Conservation (phyloP, 2,797 vertebrate species). For the Avahi laniger region DNA sequence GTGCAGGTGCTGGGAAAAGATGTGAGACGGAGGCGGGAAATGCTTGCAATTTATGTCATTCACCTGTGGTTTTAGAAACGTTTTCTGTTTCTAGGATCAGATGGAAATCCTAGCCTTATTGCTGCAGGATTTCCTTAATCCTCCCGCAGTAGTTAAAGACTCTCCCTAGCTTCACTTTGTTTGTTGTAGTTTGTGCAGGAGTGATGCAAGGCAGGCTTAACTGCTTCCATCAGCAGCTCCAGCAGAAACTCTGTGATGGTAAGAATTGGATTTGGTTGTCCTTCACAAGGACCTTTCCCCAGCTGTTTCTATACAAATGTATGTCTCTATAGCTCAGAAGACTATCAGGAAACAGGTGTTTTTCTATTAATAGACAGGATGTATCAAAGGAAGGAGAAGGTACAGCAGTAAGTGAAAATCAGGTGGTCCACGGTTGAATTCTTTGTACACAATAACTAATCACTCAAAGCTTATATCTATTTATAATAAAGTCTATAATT, state of each 20-base stretch:
- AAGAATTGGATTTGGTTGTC: conserved; percentile 73
- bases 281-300: conserved; percentile 85
- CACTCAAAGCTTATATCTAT: conserved; percentile 90
- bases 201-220: neutral
- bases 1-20: neutral
- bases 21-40: neutral
- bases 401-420: conserved; percentile 86
- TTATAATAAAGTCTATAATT: conserved; percentile 86
- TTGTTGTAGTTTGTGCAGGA: neutral
- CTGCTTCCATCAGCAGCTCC: conserved; percentile 27
- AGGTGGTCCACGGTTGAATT: conserved; percentile 88
- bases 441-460: conserved; percentile 88
- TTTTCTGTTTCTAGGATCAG: conserved; percentile 68
- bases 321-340: conserved; percentile 74
- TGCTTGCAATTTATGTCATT: neutral
- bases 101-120: conserved; percentile 52
- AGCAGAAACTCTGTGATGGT: conserved; percentile 56
- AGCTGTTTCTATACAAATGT: conserved; percentile 77
- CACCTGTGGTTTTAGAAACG: conserved; percentile 67
- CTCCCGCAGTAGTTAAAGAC: conserved; percentile 71
- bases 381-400: conserved; percentile 84
- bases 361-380: conserved; percentile 88
- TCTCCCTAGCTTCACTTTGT: conserved; percentile 38
- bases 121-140: conserved; percentile 67
- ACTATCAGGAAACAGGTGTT: conserved; percentile 92